A percentile compares a stretch with the other conserved stretches of the same genome.
Conservation (phyloP, 2,797 vertebrate genomes). For the Echeneis naucrates region DNA sequence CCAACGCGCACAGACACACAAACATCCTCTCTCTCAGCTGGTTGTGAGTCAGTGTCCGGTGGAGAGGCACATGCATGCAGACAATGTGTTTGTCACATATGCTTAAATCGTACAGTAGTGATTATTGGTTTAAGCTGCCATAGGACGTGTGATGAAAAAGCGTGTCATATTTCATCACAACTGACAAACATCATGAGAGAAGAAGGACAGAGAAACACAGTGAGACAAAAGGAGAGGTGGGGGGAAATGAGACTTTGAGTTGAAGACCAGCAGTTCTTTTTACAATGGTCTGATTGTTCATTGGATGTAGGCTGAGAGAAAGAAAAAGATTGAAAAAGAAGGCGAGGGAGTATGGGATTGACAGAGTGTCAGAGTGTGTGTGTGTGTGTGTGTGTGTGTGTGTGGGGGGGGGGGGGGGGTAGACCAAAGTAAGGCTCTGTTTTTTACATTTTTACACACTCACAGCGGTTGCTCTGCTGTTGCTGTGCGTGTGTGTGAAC, state of each 20-base stretch:
- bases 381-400: constrained; percentile 25
- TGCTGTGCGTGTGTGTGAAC: constrained; percentile 47
- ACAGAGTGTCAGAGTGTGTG: constrained; percentile 18
- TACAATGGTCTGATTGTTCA: constrained; percentile 77
- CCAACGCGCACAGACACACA: constrained; percentile 18
- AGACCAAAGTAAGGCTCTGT: constrained; percentile 34
- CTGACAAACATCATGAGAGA: constrained; percentile 58
- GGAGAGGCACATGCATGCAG: constrained; percentile 17
- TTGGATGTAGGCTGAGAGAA: constrained; percentile 61
- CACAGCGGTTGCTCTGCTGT: constrained; percentile 75
- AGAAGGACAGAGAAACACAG: constrained; percentile 36
- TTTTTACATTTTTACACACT: constrained; percentile 78
- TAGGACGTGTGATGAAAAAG: constrained; percentile 43
- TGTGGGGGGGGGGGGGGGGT: constrained; percentile 18
- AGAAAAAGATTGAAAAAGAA: constrained; percentile 57
- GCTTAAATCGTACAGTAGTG: constrained; percentile 67
- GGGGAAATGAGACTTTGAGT: constrained; percentile 47
- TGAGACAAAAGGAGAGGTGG: background rate
- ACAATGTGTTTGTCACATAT: constrained; percentile 55
- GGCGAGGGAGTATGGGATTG: constrained; percentile 49
- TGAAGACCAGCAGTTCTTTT: constrained; percentile 58
- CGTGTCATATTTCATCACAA: constrained; percentile 70
- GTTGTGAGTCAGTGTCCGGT: constrained; percentile 54
- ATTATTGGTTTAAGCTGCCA: constrained; percentile 65
- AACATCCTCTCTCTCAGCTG: constrained; percentile 47